These are phyloP conservation scores for Scolopax mira DNA, from an alignment of 2,113 vertebrate genomes.

Conservation along the genomic window DNA sequence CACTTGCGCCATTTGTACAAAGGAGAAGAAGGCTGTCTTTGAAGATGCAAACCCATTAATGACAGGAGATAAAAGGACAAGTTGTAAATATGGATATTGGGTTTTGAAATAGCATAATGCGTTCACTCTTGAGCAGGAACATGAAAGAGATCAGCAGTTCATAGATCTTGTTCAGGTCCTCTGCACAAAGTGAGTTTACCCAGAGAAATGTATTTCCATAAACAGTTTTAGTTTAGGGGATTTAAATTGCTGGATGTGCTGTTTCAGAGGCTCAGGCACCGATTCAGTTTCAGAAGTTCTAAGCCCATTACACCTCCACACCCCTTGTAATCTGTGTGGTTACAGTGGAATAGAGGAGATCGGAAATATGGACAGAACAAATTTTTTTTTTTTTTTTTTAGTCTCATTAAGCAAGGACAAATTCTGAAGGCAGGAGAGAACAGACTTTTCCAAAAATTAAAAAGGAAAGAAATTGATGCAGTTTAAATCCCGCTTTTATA, in stretches of 20 bases:
- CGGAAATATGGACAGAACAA: background rate
- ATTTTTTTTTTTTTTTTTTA: no score
- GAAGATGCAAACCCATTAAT: background rate
- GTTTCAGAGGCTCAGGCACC: background rate
- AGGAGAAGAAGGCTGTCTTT: background rate
- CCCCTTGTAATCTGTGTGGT: background rate
- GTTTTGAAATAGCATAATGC: background rate
- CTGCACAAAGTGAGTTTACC: background rate
- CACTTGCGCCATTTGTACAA: background rate
- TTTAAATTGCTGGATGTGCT: background rate
- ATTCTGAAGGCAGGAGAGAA: background rate
- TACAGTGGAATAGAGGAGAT: background rate
- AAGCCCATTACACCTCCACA: background rate
- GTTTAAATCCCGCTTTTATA: background rate
- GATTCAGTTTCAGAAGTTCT: background rate
- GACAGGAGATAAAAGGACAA: background rate
- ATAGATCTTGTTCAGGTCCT: background rate
- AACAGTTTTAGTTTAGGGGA: background rate
- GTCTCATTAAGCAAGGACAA: background rate
- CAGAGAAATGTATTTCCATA: background rate
- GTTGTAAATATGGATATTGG: accelerated
- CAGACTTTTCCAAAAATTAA: background rate
- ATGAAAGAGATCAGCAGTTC: background rate
- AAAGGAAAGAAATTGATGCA: background rate
- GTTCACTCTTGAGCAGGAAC: background rate